phyloP scores from a whole-genome alignment of 2,888 invertebrate species.

The Cheilosia vernalis region DNA sequence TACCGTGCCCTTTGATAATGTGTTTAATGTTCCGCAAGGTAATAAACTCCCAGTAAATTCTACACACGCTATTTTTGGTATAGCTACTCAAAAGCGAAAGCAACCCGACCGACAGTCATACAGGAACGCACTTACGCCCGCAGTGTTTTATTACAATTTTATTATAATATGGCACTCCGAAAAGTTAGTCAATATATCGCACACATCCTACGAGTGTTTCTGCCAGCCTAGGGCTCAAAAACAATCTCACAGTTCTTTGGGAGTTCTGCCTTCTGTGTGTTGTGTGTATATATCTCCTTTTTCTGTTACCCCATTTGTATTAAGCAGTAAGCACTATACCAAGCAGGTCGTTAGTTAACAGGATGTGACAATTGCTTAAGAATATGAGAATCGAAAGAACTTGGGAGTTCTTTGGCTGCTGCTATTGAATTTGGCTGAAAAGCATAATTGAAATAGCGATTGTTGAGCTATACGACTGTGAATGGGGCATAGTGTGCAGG shows the following conservation, averaged over 20 bases:
- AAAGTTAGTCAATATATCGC: slow-evolving; percentile 26
- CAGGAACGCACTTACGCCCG: slow-evolving; percentile 6
- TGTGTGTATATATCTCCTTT: neutral
- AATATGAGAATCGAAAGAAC: slow-evolving; percentile 61
- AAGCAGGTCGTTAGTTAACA: slow-evolving; percentile 53
- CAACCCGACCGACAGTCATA: neutral
- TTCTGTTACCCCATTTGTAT: neutral
- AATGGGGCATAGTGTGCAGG: neutral
- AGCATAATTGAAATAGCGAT: slow-evolving; percentile 52
- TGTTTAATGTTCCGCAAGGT: neutral
- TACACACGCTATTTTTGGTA: slow-evolving; percentile 41
- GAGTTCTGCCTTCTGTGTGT: too few species aligned
- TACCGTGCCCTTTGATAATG: neutral
- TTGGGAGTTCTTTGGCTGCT: slow-evolving; percentile 28
- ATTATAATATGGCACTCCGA: slow-evolving; percentile 52
- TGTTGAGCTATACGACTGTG: slow-evolving; percentile 14
- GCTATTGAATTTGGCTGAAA: slow-evolving; percentile 36
- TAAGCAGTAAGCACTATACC: slow-evolving; percentile 28
- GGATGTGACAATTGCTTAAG: slow-evolving; percentile 68
- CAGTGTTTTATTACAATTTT: slow-evolving; percentile 62
- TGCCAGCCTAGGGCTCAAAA: neutral
- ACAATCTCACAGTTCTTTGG: neutral
- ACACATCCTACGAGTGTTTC: neutral
- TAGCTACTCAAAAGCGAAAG: slow-evolving; percentile 47
- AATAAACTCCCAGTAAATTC: slow-evolving; percentile 28